Evolutionary conservation across 1,140 invertebrate genomes (phyloP).

Genomic region (Chironomus striatipennis): DNA sequence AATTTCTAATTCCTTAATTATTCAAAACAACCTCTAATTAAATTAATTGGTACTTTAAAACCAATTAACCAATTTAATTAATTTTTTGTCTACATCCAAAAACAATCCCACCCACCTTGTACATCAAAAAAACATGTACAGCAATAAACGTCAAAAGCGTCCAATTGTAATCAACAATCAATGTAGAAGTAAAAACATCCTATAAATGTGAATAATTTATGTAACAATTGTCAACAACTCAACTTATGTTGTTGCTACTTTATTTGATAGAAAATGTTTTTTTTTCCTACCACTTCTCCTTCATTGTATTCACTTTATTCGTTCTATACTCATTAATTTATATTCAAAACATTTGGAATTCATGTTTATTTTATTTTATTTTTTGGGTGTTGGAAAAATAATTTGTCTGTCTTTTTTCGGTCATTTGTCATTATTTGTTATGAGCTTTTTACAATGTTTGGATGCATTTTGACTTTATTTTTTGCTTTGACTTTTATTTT

Average conservation of each 20-base stretch:
- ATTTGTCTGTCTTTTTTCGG: conserved; percentile 18
- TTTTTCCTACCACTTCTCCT: neutral
- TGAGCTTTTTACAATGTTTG: too few relatives aligned
- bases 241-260: neutral
- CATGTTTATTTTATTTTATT: conserved; percentile 2
- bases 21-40: too few relatives aligned
- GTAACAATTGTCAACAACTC: neutral
- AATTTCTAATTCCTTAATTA: too few relatives aligned
- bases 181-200: conserved; percentile 3
- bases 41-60: too few relatives aligned
- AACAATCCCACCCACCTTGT: too few relatives aligned
- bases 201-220: conserved; percentile 1
- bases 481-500: too few relatives aligned
- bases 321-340: conserved; percentile 1
- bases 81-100: too few relatives aligned
- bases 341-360: neutral
- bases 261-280: too few relatives aligned
- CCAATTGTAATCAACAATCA: conserved; percentile 21
- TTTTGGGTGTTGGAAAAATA: conserved; percentile 26
- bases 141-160: neutral
- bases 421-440: conserved; percentile 1
- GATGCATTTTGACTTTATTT: too few relatives aligned
- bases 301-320: neutral
- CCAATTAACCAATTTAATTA: too few relatives aligned
- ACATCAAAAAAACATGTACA: too few relatives aligned